Conservation (phyloP, 2,113 vertebrate genomes). For the Puma concolor region DNA sequence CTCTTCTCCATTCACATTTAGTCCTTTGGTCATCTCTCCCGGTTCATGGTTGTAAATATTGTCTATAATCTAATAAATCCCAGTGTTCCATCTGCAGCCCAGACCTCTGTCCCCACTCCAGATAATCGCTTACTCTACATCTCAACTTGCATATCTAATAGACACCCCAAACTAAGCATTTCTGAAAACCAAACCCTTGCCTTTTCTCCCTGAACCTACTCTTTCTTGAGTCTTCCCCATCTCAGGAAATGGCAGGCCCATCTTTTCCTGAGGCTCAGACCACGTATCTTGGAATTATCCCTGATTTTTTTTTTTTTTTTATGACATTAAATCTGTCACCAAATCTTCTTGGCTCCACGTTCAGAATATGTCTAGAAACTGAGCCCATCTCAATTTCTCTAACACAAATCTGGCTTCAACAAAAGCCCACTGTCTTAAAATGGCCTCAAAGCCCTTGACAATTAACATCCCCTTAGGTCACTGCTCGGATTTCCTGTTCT, state of each 20-base stretch:
- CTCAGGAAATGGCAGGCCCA: neutral
- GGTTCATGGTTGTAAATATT: neutral
- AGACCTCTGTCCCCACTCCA: neutral
- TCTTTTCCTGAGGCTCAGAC: neutral
- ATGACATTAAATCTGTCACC: neutral
- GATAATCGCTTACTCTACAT: neutral
- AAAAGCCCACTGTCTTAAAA: constrained; percentile 1
- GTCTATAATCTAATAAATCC: neutral
- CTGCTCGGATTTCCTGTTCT: neutral
- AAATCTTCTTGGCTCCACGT: neutral
- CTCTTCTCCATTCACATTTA: neutral
- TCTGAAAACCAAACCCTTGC: neutral
- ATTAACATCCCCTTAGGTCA: neutral
- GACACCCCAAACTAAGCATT: neutral
- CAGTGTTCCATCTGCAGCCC: neutral
- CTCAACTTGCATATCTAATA: neutral
- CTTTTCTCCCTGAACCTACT: neutral
- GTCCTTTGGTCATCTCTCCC: neutral
- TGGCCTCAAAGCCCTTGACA: neutral
- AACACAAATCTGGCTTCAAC: neutral
- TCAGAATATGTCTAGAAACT: neutral
- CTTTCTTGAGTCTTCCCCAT: neutral
- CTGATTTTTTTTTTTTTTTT: neutral
- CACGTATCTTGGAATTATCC: neutral
- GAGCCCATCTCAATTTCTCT: neutral